Conservation (phyloP, 2,797 vertebrate genomes). For the Notoglanidium macrostoma region DNA sequence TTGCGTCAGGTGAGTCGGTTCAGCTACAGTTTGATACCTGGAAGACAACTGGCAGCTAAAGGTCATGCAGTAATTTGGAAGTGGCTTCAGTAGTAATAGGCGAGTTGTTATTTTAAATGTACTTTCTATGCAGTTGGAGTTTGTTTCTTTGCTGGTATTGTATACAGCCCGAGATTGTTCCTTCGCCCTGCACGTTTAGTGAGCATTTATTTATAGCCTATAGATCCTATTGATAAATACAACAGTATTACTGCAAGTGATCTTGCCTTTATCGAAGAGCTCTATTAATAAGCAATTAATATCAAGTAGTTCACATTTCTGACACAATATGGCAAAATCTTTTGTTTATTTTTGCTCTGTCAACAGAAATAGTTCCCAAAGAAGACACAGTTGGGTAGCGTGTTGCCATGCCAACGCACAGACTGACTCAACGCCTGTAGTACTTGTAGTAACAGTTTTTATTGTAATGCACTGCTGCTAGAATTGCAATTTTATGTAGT, state of each 20-base stretch:
- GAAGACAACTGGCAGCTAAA: conserved; percentile 7
- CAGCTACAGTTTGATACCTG: background rate
- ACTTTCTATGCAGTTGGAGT: conserved; percentile 1
- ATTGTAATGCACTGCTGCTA: background rate
- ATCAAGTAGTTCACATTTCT: background rate
- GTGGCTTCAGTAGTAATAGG: conserved; percentile 3
- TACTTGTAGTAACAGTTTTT: background rate
- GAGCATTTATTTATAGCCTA: background rate
- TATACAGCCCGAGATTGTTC: background rate
- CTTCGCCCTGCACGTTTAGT: background rate
- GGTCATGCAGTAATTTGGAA: conserved; percentile 9
- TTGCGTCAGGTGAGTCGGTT: background rate
- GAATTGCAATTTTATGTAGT: background rate
- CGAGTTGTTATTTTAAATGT: background rate
- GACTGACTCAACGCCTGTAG: background rate
- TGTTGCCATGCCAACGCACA: background rate
- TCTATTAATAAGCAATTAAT: background rate
- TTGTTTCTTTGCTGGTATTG: background rate
- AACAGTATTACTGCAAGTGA: background rate
- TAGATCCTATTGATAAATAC: background rate
- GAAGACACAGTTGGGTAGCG: background rate
- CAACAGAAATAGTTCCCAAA: background rate
- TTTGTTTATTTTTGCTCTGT: background rate
- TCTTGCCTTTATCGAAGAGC: background rate
- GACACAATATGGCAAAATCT: background rate